Evolutionary conservation across 1,140 invertebrate genomes (phyloP).

Genomic region (Eufriesea mexicana): DNA sequence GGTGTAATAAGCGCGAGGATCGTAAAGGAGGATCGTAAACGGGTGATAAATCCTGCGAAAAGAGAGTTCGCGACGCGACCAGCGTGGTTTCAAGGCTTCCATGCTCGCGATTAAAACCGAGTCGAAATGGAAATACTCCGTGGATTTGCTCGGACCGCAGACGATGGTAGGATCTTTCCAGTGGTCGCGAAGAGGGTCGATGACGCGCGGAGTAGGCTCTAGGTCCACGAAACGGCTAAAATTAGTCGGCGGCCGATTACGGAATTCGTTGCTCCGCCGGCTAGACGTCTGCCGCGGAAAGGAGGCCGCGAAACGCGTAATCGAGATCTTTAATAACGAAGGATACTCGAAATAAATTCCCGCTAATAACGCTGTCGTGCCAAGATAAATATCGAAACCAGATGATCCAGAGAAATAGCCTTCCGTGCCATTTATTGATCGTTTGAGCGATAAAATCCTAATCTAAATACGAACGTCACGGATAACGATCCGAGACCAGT

Average conservation of each 20-base stretch:
- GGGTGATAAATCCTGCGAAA: too few species aligned
- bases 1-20: neutral
- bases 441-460: neutral
- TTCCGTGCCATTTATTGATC: neutral
- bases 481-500: too few species aligned
- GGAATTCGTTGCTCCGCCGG: neutral
- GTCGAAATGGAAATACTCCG: too few species aligned
- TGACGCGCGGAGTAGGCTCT: too few species aligned
- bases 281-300: neutral
- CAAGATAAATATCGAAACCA: neutral
- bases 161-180: neutral
- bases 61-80: too few species aligned
- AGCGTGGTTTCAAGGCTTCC: too few species aligned
- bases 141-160: too few species aligned
- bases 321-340: neutral
- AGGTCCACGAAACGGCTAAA: constrained; percentile 15
- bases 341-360: neutral
- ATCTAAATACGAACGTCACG: neutral
- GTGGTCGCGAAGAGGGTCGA: neutral
- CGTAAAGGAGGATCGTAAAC: too few species aligned
- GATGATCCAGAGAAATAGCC: neutral
- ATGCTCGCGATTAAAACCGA: too few species aligned
- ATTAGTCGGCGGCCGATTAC: constrained; percentile 6
- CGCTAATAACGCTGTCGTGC: neutral
- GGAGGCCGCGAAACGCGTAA: neutral